Base-by-base conservation (phyloP, 2,113 vertebrate genomes). In the Crocuta crocuta region DNA sequence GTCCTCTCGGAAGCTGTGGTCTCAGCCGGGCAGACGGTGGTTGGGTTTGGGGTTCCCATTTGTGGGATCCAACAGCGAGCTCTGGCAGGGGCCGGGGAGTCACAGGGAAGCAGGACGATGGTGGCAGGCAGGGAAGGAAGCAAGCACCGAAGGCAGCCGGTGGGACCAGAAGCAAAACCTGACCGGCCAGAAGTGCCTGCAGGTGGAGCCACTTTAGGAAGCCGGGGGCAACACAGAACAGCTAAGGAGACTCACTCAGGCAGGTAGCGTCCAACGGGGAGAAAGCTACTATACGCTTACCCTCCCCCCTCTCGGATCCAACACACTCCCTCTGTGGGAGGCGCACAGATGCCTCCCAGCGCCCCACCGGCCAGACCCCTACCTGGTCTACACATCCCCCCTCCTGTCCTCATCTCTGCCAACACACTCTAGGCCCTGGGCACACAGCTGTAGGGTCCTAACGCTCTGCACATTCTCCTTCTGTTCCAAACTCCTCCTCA, bases 71-170 rank as follows among this genome's bases (percentile, higher is more conserved):
- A 28, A 73, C 28, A 13, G 58, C 1, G 5, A 76, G 48, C 68
- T 66, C n/a, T 0, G 1, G 1, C 17, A 1, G 0, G 58, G n/a
- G 39, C 39, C 48, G 1, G 0, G 12, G 12, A 28, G 16, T 11
- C 80, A n/a, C 39, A 17, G 48, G 16, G 9, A 50, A 12, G 58
- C 1, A 35, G 55, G 2, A 2, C 39, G n/a, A 13, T 0, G 12
- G 58, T 1, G 4, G 33, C 65, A 24, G 24, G 55, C 13, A 24
- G 15, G 63, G 28, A 10, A 45, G 10, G 7, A 7, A 65, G 39
- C 0, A 0, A 43, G 58, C 4, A 2, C 7, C 7, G 58, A 58
- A 4, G n/a, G n/a, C 6, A 31, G 82, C 28, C 55, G 26, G 17
- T 24, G 4, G 19, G 33, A 17, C 19, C 17, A 0, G 21, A 7